phyloP scores from a whole-genome alignment of 1,140 invertebrate species.

The Pentalonia nigronervosa region DNA sequence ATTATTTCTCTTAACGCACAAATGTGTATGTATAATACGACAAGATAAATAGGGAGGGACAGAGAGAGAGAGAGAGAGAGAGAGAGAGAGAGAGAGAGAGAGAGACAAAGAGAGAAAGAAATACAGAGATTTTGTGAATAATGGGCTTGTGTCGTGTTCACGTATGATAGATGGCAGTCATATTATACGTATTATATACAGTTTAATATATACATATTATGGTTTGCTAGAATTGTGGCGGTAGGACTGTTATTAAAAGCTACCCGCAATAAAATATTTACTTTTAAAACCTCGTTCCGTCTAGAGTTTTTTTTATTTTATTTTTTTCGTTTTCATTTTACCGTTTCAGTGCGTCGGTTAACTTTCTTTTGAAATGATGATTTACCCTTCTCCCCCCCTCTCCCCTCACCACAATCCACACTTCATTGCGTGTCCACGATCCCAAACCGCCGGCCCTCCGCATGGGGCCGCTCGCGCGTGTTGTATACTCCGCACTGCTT shows the following conservation, averaged over 20 bases:
- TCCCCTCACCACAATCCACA: background rate
- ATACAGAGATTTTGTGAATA: background rate
- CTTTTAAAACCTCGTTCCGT: background rate
- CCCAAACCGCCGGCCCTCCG: background rate
- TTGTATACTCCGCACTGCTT: background rate
- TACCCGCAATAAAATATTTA: conserved; percentile 13
- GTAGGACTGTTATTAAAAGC: conserved; percentile 22
- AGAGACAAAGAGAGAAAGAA: background rate
- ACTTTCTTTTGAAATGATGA: conserved; percentile 51
- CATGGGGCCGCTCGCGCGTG: background rate
- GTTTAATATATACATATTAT: background rate
- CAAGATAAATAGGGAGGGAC: background rate
- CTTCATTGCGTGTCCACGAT: background rate
- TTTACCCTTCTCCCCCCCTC: background rate
- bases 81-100: background rate
- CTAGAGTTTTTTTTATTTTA: background rate
- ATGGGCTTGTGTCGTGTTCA: background rate
- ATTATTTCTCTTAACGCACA: background rate
- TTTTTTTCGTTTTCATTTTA: conserved; percentile 29
- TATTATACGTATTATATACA: background rate
- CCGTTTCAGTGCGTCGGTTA: background rate
- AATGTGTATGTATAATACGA: background rate
- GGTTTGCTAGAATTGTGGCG: background rate
- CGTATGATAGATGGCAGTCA: conserved; percentile 35
- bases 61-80: background rate